Base-by-base conservation (phyloP, 2,888 invertebrate species). In the Zaprionus bogoriensis region DNA sequence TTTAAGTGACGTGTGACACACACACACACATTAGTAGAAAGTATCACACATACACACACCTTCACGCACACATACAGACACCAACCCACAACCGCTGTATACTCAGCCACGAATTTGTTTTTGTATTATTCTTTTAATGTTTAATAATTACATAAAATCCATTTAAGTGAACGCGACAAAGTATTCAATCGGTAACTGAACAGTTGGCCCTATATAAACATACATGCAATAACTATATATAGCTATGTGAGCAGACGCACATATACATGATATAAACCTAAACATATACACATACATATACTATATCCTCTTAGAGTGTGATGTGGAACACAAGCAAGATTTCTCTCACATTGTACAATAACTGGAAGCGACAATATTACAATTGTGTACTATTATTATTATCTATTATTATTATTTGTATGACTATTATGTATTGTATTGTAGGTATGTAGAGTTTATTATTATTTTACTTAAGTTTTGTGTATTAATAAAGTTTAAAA, bases 361-460 rank as follows among this genome's bases (percentile, higher is more conserved):
- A 82, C 72, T 82, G 83, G 68, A 82, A 82, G 67, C 66, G 80
- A 75, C 86, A 86, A 81, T 87, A 81, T 84, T 63, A 87, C 79
- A 86, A 88, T 82, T 83, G 76, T 82, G 79, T 79, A 83, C 78
- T 83, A 87, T 85, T 81, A 87, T 85, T 52, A 45, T 82, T 82
- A 81, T 87, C 79, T 82, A 78, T 82, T 80, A 75, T 77, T 87
- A 79, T 84, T 77, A 87, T 81, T 74, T 77, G 67, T 86, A 87
- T 76, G 72, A 87, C 87, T 80, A 80, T 80, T 87, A 87, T 87
- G 84, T 86, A 87, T 81, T 81, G 87, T 81, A 87, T 89, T 89
- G 88, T 89, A 89, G 89, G 89, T 88, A 89, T 89, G 89, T 88
- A 88, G 88, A 88, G 74, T 89, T 89, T 89, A 88, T 77, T 80